phyloP scores from a whole-genome alignment of 1,140 invertebrate species.

The Diplogasteroides magnus region DNA sequence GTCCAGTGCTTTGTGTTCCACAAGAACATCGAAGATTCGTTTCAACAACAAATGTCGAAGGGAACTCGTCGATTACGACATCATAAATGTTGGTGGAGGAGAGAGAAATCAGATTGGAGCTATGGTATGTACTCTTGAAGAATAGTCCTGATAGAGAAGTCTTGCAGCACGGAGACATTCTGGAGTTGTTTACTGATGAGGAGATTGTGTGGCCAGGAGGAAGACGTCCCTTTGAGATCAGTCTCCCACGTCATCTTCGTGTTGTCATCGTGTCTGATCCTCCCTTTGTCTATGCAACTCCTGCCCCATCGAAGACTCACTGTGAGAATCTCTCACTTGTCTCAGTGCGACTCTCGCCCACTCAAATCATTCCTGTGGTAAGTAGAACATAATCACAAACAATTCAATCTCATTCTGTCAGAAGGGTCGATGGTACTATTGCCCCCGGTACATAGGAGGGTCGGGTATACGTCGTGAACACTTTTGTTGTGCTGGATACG shows the following conservation, averaged over 20 bases:
- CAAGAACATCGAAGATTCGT: conserved; percentile 28
- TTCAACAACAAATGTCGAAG: conserved; percentile 48
- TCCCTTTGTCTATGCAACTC: conserved; percentile 48
- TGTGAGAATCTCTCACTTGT: conserved; percentile 33
- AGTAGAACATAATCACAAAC: neutral
- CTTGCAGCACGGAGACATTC: conserved; percentile 31
- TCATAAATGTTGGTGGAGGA: conserved; percentile 41
- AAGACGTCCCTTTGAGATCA: conserved; percentile 42
- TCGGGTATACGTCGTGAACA: conserved; percentile 17
- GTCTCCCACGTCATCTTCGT: conserved; percentile 46
- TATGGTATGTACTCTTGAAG: conserved; percentile 34
- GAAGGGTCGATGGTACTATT: conserved; percentile 47
- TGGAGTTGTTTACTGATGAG: neutral
- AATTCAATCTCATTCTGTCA: conserved; percentile 21
- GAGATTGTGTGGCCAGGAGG: conserved; percentile 43
- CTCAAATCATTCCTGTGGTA: conserved; percentile 32
- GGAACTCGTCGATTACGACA: conserved; percentile 42
- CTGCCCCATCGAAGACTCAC: conserved; percentile 15
- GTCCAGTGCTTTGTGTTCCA: conserved; percentile 19
- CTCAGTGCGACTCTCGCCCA: conserved; percentile 27
- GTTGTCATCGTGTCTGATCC: conserved; percentile 43
- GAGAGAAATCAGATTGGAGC: conserved; percentile 33
- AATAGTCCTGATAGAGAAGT: conserved; percentile 21
- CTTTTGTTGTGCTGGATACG: conserved; percentile 45
- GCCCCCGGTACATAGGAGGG: conserved; percentile 11